phyloP scores from a whole-genome alignment of 2,113 vertebrate species.

The Hippocampus mohnikei region DNA sequence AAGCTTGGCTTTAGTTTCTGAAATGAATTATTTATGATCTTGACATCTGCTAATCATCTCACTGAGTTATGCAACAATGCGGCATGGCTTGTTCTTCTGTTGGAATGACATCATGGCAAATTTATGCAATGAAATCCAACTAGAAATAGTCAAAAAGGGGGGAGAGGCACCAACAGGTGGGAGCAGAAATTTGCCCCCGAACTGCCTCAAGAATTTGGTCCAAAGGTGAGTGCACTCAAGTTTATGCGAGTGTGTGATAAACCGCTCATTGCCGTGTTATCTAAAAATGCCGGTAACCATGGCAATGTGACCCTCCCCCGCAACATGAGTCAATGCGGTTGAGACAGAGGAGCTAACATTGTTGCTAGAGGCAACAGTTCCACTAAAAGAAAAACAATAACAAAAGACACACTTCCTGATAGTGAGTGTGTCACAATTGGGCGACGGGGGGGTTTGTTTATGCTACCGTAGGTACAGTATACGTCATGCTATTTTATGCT shows the following conservation, averaged over 20 bases:
- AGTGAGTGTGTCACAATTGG: not conserved
- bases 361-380: constrained; percentile 40
- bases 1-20: not conserved
- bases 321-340: constrained; percentile 41
- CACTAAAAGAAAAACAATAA: not conserved
- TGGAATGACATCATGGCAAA: not conserved
- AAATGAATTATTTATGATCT: not conserved
- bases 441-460: no score
- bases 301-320: constrained; percentile 38
- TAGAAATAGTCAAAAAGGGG: constrained; percentile 18
- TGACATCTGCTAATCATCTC: not conserved
- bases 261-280: not conserved
- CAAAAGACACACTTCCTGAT: constrained; percentile 39
- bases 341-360: constrained; percentile 30
- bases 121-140: not conserved
- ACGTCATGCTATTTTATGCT: no score
- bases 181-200: not conserved
- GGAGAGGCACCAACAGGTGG: constrained; percentile 32
- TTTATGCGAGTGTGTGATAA: not conserved
- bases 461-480: no score
- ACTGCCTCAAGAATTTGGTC: constrained; percentile 6
- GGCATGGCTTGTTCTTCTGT: not conserved
- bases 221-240: not conserved
- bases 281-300: constrained; percentile 35
- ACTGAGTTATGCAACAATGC: not conserved